Evolutionary conservation across 2,113 vertebrate genomes (phyloP).

Genomic region (Talpa occidentalis): DNA sequence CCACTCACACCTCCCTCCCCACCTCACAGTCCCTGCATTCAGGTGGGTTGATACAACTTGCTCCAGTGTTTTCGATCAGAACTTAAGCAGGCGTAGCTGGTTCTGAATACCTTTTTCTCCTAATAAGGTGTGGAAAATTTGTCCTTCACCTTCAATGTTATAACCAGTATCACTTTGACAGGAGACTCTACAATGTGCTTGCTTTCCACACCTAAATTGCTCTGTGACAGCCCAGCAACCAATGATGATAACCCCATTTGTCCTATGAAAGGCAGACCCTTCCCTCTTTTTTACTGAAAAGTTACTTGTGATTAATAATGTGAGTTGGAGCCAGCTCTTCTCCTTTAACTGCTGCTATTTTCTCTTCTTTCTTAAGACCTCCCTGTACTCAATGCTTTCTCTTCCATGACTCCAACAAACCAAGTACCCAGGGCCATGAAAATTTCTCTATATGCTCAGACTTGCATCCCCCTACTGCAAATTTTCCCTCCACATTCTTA

Average conservation of each 20-base stretch:
- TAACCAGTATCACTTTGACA: neutral
- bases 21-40: neutral
- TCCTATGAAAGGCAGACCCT: neutral
- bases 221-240: neutral
- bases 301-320: neutral
- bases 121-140: neutral
- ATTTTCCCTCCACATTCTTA: neutral
- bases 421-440: neutral
- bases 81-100: neutral
- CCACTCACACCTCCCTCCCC: neutral
- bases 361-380: neutral
- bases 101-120: neutral
- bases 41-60: neutral
- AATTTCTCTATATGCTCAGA: neutral
- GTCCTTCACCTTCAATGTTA: neutral
- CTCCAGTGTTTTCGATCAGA: neutral
- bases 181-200: no score
- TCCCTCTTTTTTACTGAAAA: neutral
- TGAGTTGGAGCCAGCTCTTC: accelerated
- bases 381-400: neutral
- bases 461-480: neutral
- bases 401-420: neutral
- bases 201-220: neutral
- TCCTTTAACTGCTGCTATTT: neutral
- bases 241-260: neutral